Evolutionary conservation across 2,888 invertebrate genomes (phyloP).

Genomic region (Brachypalpus laphriformis): DNA sequence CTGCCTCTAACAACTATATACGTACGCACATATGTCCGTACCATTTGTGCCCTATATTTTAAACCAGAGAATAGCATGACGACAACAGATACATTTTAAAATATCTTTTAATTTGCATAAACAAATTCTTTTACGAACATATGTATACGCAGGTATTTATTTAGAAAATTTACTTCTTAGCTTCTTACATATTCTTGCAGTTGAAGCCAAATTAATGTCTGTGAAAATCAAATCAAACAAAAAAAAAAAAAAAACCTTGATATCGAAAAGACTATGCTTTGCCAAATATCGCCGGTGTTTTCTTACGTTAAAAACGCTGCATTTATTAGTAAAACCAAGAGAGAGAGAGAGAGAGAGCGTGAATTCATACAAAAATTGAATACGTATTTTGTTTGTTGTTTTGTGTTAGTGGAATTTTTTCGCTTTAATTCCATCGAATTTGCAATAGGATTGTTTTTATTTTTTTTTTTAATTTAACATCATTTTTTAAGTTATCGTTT

Average conservation of each 20-base stretch:
- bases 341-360: background rate
- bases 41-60: conserved; percentile 39
- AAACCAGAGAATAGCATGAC: background rate
- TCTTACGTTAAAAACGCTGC: background rate
- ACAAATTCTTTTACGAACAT: background rate
- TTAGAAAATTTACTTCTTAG: background rate
- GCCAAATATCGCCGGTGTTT: conserved; percentile 46
- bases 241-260: background rate
- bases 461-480: conserved; percentile 1
- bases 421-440: conserved; percentile 25
- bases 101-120: conserved; percentile 33
- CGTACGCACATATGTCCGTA: conserved; percentile 1
- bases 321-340: background rate
- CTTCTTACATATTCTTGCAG: conserved; percentile 7
- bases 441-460: background rate
- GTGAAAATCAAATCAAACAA: background rate
- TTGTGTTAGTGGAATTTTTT: conserved; percentile 30
- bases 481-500: background rate
- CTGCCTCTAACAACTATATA: background rate
- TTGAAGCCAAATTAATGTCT: conserved; percentile 4
- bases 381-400: conserved; percentile 17
- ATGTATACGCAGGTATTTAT: background rate
- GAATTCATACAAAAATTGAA: background rate
- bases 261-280: conserved; percentile 15
- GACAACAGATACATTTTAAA: conserved; percentile 19